A percentile compares a stretch with the other conserved stretches of the same genome.
Conservation (phyloP, 2,888 invertebrate species). For the Hoplodrina ambigua region DNA sequence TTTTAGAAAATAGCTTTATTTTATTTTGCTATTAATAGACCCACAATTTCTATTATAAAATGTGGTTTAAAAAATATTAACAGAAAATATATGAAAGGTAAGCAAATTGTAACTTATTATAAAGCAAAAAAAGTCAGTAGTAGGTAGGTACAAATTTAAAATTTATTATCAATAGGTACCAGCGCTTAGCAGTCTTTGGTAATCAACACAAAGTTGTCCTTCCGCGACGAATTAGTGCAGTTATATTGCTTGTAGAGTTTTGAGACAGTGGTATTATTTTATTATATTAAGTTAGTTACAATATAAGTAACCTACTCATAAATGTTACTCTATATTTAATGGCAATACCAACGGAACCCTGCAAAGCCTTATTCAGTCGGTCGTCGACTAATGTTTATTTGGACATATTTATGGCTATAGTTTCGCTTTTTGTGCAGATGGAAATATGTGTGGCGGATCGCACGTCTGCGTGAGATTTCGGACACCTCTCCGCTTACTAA, state of each 20-base stretch:
- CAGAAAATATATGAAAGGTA: too few relatives aligned
- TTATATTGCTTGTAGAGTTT: background rate
- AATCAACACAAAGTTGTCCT: background rate
- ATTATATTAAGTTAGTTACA: background rate
- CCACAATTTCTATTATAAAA: too few relatives aligned
- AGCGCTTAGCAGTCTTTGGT: background rate
- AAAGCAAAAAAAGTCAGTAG: too few relatives aligned
- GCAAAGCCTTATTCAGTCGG: slow-evolving; percentile 80
- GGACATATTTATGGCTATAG: slow-evolving; percentile 91
- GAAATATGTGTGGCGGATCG: slow-evolving; percentile 91
- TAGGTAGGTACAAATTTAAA: too few relatives aligned
- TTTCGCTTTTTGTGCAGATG: slow-evolving; percentile 90
- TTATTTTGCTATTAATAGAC: too few relatives aligned
- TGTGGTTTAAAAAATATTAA: too few relatives aligned
- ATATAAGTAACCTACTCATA: slow-evolving; percentile 23
- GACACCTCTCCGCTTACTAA: slow-evolving; percentile 91
- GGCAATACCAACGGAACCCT: slow-evolving; percentile 78
- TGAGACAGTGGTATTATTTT: background rate
- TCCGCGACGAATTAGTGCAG: background rate
- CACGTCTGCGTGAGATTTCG: slow-evolving; percentile 91
- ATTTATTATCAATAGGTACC: too few relatives aligned
- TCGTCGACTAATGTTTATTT: slow-evolving; percentile 89
- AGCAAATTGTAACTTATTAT: too few relatives aligned
- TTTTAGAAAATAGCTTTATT: too few relatives aligned
- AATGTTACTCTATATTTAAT: slow-evolving; percentile 59